phyloP scores from a whole-genome alignment of 2,888 invertebrate species.

The Leucophenga montana region DNA sequence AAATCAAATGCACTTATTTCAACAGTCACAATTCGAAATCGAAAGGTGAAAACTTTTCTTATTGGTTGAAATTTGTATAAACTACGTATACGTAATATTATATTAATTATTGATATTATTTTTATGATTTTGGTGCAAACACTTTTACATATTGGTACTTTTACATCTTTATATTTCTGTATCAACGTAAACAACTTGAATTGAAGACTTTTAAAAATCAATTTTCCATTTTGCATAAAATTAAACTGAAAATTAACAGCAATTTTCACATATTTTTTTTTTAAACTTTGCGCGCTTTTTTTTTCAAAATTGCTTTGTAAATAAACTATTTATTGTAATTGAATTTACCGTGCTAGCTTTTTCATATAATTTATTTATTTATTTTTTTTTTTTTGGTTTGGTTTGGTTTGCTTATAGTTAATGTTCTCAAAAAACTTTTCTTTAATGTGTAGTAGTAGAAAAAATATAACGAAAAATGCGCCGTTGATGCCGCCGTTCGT shows the following conservation, averaged over 20 bases:
- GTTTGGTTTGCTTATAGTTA: neutral
- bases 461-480: slow-evolving; percentile 65
- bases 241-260: too few relatives aligned
- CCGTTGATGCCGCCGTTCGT: slow-evolving; percentile 66
- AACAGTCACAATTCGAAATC: neutral
- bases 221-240: neutral
- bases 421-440: slow-evolving; percentile 1
- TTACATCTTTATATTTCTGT: slow-evolving; percentile 27
- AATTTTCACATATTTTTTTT: neutral
- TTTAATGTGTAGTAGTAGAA: slow-evolving; percentile 51
- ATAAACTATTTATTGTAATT: neutral
- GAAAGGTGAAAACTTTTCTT: too few relatives aligned
- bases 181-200: slow-evolving; percentile 28
- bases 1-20: slow-evolving; percentile 11
- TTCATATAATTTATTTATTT: too few relatives aligned
- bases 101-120: neutral
- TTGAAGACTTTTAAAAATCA: slow-evolving; percentile 3
- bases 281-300: neutral
- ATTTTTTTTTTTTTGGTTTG: neutral
- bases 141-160: slow-evolving; percentile 14
- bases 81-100: too few relatives aligned
- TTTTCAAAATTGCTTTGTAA: neutral
- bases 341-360: neutral
- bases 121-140: neutral
- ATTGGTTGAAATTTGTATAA: too few relatives aligned